Percentiles rank a stretch among this genome's conserved stretches.
phyloP scores from a whole-genome alignment of 2,888 invertebrate species.

The Caenorhabditis auriculariae region DNA sequence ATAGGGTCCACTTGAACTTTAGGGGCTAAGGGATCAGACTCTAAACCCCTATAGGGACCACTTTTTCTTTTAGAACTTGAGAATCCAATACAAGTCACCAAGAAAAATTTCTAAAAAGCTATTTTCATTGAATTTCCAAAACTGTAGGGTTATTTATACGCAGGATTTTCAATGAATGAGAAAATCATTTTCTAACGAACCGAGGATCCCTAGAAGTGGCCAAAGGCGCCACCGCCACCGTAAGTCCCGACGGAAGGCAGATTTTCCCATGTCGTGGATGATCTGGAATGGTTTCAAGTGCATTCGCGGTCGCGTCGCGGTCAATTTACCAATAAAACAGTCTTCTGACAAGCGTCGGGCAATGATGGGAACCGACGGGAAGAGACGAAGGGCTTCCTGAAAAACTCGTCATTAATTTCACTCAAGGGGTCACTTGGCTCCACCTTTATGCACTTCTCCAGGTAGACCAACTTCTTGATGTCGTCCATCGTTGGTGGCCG shows the following conservation, averaged over 20 bases:
- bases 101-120: too few relatives aligned
- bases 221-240: constrained; percentile 49
- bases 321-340: constrained; percentile 30
- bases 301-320: not conserved
- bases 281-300: constrained; percentile 8
- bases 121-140: too few relatives aligned
- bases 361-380: constrained; percentile 42
- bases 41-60: too few relatives aligned
- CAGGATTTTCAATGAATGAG: too few relatives aligned
- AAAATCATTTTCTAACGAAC: too few relatives aligned
- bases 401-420: too few relatives aligned
- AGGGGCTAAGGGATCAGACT: too few relatives aligned
- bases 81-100: too few relatives aligned
- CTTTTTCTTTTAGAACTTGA: too few relatives aligned
- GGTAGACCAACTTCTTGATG: constrained; percentile 50
- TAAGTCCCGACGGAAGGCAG: constrained; percentile 60
- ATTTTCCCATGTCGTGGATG: constrained; percentile 23
- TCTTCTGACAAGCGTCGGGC: constrained; percentile 36
- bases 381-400: constrained; percentile 40
- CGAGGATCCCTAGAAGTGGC: constrained; percentile 63
- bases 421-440: too few relatives aligned
- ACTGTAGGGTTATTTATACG: too few relatives aligned
- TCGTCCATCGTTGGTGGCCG: constrained; percentile 61
- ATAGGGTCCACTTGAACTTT: too few relatives aligned
- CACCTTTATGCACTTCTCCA: constrained; percentile 59